Conservation (phyloP, 2,888 invertebrate species). For the Tenthredo livida region DNA sequence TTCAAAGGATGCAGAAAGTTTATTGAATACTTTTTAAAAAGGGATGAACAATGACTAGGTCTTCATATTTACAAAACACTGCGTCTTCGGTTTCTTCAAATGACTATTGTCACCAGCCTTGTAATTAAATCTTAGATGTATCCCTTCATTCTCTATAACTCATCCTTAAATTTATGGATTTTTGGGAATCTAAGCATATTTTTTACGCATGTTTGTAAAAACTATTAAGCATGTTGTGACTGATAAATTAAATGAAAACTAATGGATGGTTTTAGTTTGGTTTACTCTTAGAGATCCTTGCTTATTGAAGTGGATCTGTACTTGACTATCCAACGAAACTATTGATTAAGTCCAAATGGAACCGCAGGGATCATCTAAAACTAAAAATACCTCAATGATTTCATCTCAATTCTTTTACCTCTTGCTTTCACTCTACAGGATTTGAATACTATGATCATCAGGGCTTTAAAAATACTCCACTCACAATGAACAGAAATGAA, state of each 20-base stretch:
- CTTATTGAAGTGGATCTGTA: neutral
- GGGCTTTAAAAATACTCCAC: neutral
- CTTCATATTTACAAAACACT: neutral
- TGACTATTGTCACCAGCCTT: neutral
- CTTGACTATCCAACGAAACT: neutral
- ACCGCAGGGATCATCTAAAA: neutral
- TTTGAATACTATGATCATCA: neutral
- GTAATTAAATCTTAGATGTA: neutral
- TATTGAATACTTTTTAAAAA: neutral
- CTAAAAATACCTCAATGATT: slow-evolving; percentile 20
- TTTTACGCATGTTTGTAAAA: slow-evolving; percentile 9
- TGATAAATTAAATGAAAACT: neutral
- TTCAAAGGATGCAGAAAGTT: neutral
- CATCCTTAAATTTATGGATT: neutral
- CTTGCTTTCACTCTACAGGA: neutral
- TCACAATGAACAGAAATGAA: neutral
- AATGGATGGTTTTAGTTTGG: neutral
- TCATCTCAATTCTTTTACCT: neutral
- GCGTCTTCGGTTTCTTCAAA: neutral
- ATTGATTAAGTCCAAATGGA: neutral
- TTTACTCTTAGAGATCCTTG: neutral
- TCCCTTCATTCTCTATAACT: neutral
- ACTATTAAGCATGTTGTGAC: neutral
- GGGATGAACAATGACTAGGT: neutral
- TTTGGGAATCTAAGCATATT: slow-evolving; percentile 2